A percentile compares a stretch with the other conserved stretches of the same genome.
These are phyloP conservation scores for Frankliniella fusca DNA, from an alignment of 2,888 invertebrate species.

Conservation along the genomic window DNA sequence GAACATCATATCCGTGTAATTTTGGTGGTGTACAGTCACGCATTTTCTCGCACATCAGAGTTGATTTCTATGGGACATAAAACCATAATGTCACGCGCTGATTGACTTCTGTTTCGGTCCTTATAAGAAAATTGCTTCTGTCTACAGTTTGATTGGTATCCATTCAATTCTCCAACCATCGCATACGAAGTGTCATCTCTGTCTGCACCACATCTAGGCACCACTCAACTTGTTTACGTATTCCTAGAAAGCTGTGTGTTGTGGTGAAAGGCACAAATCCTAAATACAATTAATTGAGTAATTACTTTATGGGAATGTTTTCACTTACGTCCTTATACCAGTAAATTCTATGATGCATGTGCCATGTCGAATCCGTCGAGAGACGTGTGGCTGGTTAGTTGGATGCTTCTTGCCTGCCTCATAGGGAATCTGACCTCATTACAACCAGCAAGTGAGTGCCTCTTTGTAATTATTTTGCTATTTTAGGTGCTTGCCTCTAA, in stretches of 20 bases:
- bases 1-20: not conserved
- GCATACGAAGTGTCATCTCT: not conserved
- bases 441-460: not conserved
- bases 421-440: slow-evolving; percentile 20
- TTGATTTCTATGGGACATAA: not conserved
- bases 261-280: slow-evolving; percentile 15
- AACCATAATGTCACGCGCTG: too few species aligned
- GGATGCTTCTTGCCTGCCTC: slow-evolving; percentile 15
- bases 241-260: slow-evolving; percentile 3
- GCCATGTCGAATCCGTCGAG: slow-evolving; percentile 12
- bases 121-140: too few species aligned
- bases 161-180: too few species aligned
- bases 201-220: not conserved
- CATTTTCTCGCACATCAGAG: not conserved
- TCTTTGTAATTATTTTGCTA: not conserved
- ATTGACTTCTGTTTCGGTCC: not conserved
- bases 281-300: slow-evolving; percentile 9
- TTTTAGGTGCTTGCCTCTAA: not conserved
- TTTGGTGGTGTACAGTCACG: not conserved
- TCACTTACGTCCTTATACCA: not conserved
- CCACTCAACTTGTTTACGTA: not conserved
- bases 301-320: not conserved
- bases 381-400: slow-evolving; percentile 22
- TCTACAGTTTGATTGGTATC: too few species aligned
- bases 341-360: slow-evolving; percentile 14